Percentiles rank a stretch among this genome's conserved stretches.
Conservation (phyloP, 64 coral and sea anemone genomes). For the Porites lutea region DNA sequence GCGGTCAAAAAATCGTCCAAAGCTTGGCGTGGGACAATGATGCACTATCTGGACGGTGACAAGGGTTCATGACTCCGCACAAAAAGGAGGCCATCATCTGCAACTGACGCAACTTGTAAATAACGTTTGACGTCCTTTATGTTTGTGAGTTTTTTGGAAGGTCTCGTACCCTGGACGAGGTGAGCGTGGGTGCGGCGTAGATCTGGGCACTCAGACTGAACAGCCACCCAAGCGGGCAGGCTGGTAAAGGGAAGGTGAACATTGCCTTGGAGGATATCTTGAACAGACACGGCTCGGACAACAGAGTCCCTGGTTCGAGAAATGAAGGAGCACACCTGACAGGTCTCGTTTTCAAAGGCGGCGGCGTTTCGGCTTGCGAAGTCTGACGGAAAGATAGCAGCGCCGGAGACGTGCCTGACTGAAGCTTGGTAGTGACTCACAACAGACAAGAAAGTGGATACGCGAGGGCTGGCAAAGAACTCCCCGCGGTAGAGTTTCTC, state of each 20-base stretch:
- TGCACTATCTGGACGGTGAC: slow-evolving; percentile 27
- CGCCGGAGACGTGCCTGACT: slow-evolving; percentile 14
- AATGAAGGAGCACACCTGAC: too few species aligned
- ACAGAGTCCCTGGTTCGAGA: slow-evolving; percentile 3
- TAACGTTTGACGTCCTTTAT: too few species aligned
- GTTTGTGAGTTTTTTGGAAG: too few species aligned
- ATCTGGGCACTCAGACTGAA: too few species aligned
- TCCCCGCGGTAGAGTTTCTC: background rate
- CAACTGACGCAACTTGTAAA: background rate
- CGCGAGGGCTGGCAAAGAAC: slow-evolving; percentile 38
- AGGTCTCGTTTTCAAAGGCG: background rate
- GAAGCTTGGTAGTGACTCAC: slow-evolving; percentile 39
- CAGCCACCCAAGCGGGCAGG: slow-evolving; percentile 39
- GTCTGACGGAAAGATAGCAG: background rate
- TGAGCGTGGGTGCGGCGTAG: too few species aligned
- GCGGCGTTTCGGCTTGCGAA: background rate
- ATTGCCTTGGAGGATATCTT: slow-evolving; percentile 47
- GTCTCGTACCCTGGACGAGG: too few species aligned
- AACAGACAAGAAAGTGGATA: background rate
- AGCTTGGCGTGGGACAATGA: slow-evolving; percentile 12
- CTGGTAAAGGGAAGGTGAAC: slow-evolving; percentile 50
- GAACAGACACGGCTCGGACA: slow-evolving; percentile 13
- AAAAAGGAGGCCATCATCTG: slow-evolving; percentile 50
- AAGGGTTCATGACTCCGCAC: slow-evolving; percentile 49
- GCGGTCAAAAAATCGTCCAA: slow-evolving; percentile 18